Evolutionary conservation across 1,140 invertebrate genomes (phyloP), one percentile per base, ranked within the genome.

Genomic region (Pseudobourletiella spinata): DNA sequence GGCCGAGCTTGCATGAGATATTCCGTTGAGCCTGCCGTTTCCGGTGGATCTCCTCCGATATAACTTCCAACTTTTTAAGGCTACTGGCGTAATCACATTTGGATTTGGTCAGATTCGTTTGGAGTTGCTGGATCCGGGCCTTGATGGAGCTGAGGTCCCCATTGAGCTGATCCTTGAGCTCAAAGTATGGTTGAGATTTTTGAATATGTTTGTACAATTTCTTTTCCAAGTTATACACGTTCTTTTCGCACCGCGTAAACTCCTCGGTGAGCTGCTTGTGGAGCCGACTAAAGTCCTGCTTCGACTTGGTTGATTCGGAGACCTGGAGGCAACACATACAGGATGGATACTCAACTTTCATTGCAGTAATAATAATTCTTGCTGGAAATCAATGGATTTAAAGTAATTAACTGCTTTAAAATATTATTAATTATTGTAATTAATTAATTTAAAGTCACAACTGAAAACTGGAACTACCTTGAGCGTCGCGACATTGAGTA

Each of bases 401-500:
- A 43, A 59, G n/a, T 14, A 60, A 25, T 54, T 39, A 39, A n/a
- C n/a, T n/a, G n/a, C n/a, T n/a, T n/a, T n/a, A n/a, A n/a, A n/a
- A n/a, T n/a, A n/a, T n/a, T n/a, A n/a, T n/a, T n/a, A n/a, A n/a
- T n/a, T n/a, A n/a, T n/a, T n/a, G n/a, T n/a, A 70, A 75, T 61
- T 6, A 70, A 20, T 67, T 62, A 43, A 59, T 35, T 52, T 25
- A 68, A 43, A 59, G n/a, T 14, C n/a, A n/a, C n/a, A n/a, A n/a
- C n/a, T n/a, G n/a, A n/a, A 22, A 28, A 55, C 14, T 50, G 24
- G 16, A 30, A 60, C 65, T 71, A 93, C 91, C 76, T 92, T 86
- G 61, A 89, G 84, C 8, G 91, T 95, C 58, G 92, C 91, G 79
- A 95, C 90, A 77, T 97, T 97, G 20, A 98, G 80, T 90, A 95